A percentile compares a stretch with the other conserved stretches of the same genome.
Evolutionary conservation across 2,113 vertebrate genomes (phyloP).

Genomic region (Eurypyga helias): DNA sequence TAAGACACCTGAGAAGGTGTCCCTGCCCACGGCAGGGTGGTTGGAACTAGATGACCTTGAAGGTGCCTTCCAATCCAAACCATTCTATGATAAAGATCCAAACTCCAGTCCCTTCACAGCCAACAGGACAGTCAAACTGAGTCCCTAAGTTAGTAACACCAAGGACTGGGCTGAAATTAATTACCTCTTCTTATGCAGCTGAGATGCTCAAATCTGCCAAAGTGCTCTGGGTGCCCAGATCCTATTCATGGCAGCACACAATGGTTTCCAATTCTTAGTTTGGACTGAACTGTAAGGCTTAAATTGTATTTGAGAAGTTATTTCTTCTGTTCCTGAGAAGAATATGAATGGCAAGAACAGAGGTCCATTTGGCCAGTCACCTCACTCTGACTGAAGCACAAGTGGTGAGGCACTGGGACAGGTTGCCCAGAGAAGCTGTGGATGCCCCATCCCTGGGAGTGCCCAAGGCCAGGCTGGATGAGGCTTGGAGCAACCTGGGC

Average conservation of each 20-base stretch:
- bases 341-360: not conserved
- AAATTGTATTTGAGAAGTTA: not conserved
- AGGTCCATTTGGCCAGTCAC: not conserved
- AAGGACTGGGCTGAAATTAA: not conserved
- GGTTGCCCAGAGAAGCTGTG: too few relatives aligned
- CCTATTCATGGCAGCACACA: not conserved
- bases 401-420: too few relatives aligned
- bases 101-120: not conserved
- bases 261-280: not conserved
- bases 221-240: not conserved
- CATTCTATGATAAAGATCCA: not conserved
- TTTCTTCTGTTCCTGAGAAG: not conserved
- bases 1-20: too few relatives aligned
- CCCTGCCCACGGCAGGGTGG: too few relatives aligned
- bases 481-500: too few relatives aligned
- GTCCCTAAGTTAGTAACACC: not conserved
- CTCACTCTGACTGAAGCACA: not conserved
- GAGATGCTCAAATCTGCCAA: not conserved
- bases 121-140: not conserved
- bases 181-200: not conserved
- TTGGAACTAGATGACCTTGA: too few relatives aligned
- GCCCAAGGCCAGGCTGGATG: too few relatives aligned
- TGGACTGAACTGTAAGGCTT: not conserved
- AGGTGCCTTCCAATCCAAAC: too few relatives aligned
- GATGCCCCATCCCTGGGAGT: too few relatives aligned